A percentile compares a stretch with the other conserved stretches of the same genome.
phyloP scores from a whole-genome alignment of 2,888 invertebrate genomes.

The Agrotis clavis region DNA sequence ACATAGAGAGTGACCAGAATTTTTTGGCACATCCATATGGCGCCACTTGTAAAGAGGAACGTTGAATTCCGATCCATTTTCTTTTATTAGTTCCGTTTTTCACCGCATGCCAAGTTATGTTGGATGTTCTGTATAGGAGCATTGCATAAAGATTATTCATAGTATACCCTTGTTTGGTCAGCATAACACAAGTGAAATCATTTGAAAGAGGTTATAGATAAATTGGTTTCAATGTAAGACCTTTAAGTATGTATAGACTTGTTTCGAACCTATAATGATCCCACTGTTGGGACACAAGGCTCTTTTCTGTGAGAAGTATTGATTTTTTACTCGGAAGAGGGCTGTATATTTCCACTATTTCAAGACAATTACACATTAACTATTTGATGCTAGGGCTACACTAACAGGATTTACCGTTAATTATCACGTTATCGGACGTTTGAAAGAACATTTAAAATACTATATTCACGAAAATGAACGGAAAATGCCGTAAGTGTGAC shows the following conservation, averaged over 20 bases:
- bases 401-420: no score
- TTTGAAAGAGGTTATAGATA: neutral
- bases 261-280: neutral
- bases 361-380: no score
- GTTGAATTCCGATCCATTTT: constrained; percentile 6
- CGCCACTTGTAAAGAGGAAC: constrained; percentile 15
- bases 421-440: no score
- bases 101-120: neutral
- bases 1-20: constrained; percentile 9
- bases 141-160: constrained; percentile 35
- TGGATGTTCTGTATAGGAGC: constrained; percentile 2
- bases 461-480: no score
- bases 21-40: constrained; percentile 15
- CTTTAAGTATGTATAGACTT: no score
- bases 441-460: no score
- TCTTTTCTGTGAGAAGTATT: no score
- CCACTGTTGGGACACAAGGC: no score
- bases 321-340: no score
- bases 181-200: constrained; percentile 24
- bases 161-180: constrained; percentile 22
- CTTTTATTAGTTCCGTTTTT: constrained; percentile 12
- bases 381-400: no score
- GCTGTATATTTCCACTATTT: neutral
- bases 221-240: neutral
- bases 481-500: no score